Percentiles rank a stretch among this genome's conserved stretches.
Conservation (phyloP, 1,140 invertebrate species). For the Homarus americanus region DNA sequence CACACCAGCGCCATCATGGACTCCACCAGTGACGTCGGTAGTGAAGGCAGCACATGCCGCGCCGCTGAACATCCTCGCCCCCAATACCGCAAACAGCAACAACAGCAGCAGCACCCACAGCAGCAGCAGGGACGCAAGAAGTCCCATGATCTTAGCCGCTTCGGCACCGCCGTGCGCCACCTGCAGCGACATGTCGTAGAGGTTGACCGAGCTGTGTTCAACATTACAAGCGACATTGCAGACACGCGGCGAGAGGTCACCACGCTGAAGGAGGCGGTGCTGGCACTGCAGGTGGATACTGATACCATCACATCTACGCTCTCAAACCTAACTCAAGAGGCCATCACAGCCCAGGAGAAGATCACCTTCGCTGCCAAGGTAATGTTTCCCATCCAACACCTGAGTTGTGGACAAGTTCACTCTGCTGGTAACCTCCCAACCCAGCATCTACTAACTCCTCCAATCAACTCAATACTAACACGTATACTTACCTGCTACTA, state of each 20-base stretch:
- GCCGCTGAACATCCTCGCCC: background rate
- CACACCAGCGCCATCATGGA: conserved; percentile 35
- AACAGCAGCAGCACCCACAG: conserved; percentile 40
- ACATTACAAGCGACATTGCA: conserved; percentile 61
- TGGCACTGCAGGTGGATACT: conserved; percentile 60
- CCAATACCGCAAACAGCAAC: background rate
- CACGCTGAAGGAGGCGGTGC: conserved; percentile 49
- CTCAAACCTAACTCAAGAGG: conserved; percentile 63
- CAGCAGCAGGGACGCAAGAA: conserved; percentile 48
- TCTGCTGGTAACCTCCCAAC: background rate
- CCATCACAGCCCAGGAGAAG: conserved; percentile 62
- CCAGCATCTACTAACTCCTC: conserved; percentile 22
- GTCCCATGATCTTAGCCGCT: conserved; percentile 58
- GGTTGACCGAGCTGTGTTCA: conserved; percentile 67
- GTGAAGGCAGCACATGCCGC: conserved; percentile 59
- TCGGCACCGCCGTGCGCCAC: conserved; percentile 62
- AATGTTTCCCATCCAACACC: conserved; percentile 16
- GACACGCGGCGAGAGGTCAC: conserved; percentile 53
- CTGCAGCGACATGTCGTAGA: conserved; percentile 72
- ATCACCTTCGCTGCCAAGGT: conserved; percentile 54
- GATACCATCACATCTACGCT: conserved; percentile 65
- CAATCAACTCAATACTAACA: background rate
- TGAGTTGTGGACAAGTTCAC: background rate
- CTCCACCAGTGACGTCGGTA: conserved; percentile 46
- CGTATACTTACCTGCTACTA: conserved; percentile 28